These are phyloP conservation scores for Proteles cristata DNA, from an alignment of 2,113 vertebrate genomes.

Conservation along the genomic window DNA sequence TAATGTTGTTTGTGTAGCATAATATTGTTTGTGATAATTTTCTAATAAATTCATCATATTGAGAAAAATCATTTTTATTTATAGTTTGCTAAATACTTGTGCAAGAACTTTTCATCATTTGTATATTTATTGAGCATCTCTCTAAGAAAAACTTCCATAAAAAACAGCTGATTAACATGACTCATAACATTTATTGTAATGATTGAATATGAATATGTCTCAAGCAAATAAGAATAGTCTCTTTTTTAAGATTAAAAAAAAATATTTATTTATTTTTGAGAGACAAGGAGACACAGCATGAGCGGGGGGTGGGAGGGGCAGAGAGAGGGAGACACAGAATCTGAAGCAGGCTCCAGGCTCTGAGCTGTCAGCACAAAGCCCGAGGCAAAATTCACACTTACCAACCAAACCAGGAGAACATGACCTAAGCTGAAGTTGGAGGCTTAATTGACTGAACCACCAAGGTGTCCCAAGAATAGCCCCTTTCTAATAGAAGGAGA, in stretches of 20 bases:
- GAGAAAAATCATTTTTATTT: neutral
- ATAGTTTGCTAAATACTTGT: neutral
- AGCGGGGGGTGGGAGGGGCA: no score
- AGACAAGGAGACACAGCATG: no score
- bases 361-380: no score
- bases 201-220: neutral
- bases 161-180: neutral
- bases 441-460: no score
- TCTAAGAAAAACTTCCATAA: neutral
- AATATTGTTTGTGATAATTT: neutral
- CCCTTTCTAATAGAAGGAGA: neutral
- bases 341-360: no score
- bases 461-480: no score
- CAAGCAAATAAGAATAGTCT: neutral
- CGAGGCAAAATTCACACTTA: no score
- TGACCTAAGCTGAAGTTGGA: no score
- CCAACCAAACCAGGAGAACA: no score
- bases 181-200: neutral
- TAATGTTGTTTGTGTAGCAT: neutral
- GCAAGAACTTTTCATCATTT: neutral
- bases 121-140: neutral
- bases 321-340: no score
- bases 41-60: neutral
- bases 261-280: no score
- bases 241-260: no score